These are phyloP conservation scores for Salvator merianae DNA, from an alignment of 2,113 vertebrate genomes.

Conservation along the genomic window DNA sequence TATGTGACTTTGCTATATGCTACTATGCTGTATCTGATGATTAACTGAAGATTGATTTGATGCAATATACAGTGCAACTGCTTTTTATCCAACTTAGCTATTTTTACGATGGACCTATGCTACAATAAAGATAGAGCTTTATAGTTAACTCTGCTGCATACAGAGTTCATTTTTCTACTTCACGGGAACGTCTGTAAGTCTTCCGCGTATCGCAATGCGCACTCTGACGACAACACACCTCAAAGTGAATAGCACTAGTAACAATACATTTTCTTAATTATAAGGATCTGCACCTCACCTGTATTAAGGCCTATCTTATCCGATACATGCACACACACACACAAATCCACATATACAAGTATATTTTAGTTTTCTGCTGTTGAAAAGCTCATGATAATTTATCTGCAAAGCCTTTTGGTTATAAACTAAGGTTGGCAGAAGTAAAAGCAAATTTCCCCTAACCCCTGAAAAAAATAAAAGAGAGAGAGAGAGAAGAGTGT, in stretches of 20 bases:
- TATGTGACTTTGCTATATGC: too few relatives aligned
- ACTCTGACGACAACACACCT: too few relatives aligned
- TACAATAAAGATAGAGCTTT: too few relatives aligned
- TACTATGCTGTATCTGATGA: too few relatives aligned
- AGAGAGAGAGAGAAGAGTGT: neutral
- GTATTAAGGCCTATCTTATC: constrained; percentile 54
- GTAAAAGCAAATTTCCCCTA: neutral
- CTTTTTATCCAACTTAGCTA: too few relatives aligned
- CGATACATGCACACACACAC: constrained; percentile 36
- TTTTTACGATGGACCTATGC: too few relatives aligned
- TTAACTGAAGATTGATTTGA: too few relatives aligned
- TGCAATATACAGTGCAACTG: too few relatives aligned
- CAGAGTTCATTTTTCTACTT: too few relatives aligned
- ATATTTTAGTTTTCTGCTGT: constrained; percentile 74
- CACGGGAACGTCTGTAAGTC: too few relatives aligned
- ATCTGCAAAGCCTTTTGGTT: constrained; percentile 64
- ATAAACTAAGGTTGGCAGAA: neutral
- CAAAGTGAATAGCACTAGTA: constrained; percentile 78
- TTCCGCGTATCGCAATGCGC: too few relatives aligned
- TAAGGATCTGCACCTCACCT: constrained; percentile 74
- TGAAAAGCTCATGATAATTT: constrained; percentile 78
- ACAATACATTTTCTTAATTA: constrained; percentile 81
- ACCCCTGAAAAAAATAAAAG: constrained; percentile 45
- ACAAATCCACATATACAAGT: constrained; percentile 71
- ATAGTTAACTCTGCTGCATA: too few relatives aligned